Base-by-base conservation (phyloP, 2,888 invertebrate species). In the Calliscelio sp. region DNA sequence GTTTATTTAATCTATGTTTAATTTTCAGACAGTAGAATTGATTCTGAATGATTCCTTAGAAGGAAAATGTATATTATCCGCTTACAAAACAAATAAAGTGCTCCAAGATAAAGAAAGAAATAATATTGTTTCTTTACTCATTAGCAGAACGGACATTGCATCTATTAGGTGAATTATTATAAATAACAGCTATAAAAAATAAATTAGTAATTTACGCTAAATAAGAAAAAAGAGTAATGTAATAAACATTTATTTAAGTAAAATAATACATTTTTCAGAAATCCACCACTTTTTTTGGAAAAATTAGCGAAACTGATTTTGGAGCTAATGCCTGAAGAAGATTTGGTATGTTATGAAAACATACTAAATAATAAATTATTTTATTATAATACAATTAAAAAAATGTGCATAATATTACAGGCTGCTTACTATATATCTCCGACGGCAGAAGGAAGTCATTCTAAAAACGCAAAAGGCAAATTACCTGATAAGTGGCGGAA, bases 31-130 rank as follows among this genome's bases (percentile, higher is more conserved):
- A 14, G 35, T 35, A 14, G 35, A 35, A 35, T 35, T 35, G 14
- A 35, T 35, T 35, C 14, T 35, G 5, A 35, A 35, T 35, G 46
- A 63, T 18, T 63, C 63, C 4, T 20, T 63, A 11, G 46, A 63
- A 46, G 63, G 63, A 32, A 16, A 57, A 8, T 16, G 24, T 1
- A 18, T 35, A 14, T 24, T 59, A 41, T n/a, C 22, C 0, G 5
- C n/a, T 38, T 59, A 59, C 18, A 38, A 41, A 38, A 5, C 11
- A 38, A 35, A 59, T 28, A 14, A 24, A 59, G 8, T 32, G 11
- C 28, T 59, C 2, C 32, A 59, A 20, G 61, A 61, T 1, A 61
- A 61, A 44, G 44, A 61, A 4, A 61, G 41, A 61, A 61, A 61
- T 61, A 8, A 8, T 16, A 5, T 61, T 8, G 61, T 61, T 24